Evolutionary conservation across 1,140 invertebrate species (phyloP).

Genomic region (Melanaphis sacchari): DNA sequence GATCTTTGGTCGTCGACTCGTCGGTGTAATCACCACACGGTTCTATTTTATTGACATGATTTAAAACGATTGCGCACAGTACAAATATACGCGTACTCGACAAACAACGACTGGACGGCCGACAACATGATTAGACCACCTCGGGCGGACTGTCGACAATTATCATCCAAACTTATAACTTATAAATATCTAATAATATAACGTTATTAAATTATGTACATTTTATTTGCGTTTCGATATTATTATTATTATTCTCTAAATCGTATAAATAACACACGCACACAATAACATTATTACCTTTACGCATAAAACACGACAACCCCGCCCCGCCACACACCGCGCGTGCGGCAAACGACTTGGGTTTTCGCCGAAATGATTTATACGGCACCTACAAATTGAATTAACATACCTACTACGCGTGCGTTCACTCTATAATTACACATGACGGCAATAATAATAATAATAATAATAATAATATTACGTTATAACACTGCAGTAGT

Average conservation of each 20-base stretch:
- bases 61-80: not conserved
- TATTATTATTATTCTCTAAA: too few species aligned
- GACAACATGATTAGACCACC: not conserved
- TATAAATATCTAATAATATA: not conserved
- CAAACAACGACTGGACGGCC: not conserved
- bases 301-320: too few species aligned
- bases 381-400: not conserved
- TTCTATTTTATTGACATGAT: not conserved
- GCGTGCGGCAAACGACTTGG: not conserved
- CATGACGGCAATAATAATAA: too few species aligned
- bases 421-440: not conserved
- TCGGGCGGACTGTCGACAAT: not conserved
- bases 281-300: not conserved
- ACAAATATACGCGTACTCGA: not conserved
- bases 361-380: conserved; percentile 42
- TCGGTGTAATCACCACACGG: too few species aligned
- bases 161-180: not conserved
- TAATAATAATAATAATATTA: not conserved
- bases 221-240: not conserved
- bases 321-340: not conserved
- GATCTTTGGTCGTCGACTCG: not conserved
- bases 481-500: too few species aligned
- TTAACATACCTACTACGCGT: not conserved
- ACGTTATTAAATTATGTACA: not conserved
- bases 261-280: not conserved